Conservation (phyloP, 1,140 invertebrate species). For the Vanessa atalanta region DNA sequence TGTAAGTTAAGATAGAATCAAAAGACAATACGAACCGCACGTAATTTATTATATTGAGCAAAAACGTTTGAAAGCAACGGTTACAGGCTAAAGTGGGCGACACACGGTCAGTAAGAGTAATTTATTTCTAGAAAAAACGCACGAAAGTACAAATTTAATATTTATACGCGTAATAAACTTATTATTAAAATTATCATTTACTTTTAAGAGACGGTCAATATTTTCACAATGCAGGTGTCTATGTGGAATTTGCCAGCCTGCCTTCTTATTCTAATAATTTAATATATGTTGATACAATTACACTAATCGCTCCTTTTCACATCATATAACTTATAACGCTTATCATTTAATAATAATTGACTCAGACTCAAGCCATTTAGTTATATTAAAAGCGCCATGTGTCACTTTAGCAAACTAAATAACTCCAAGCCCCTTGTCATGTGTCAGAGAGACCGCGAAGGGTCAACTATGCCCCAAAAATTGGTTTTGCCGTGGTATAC, state of each 20-base stretch:
- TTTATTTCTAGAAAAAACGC: neutral
- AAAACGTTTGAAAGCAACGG: slow-evolving; percentile 49
- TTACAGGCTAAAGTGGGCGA: slow-evolving; percentile 38
- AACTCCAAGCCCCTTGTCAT: slow-evolving; percentile 52
- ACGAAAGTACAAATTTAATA: too few species aligned
- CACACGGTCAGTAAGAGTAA: slow-evolving; percentile 29
- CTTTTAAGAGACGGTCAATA: too few species aligned
- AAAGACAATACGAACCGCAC: slow-evolving; percentile 59
- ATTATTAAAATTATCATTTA: too few species aligned
- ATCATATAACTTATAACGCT: too few species aligned
- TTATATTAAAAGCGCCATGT: slow-evolving; percentile 4
- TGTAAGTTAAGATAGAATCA: slow-evolving; percentile 58
- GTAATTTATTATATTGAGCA: slow-evolving; percentile 64
- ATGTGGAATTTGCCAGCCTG: too few species aligned
- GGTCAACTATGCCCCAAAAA: slow-evolving; percentile 48
- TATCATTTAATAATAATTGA: too few species aligned
- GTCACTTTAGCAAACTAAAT: slow-evolving; percentile 46
- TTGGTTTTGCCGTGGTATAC: slow-evolving; percentile 44
- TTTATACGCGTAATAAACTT: too few species aligned
- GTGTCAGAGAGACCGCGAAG: slow-evolving; percentile 50
- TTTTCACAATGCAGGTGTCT: too few species aligned
- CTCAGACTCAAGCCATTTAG: neutral
- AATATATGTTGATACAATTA: too few species aligned
- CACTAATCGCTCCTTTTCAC: too few species aligned
- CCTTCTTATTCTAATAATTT: too few species aligned